Percentiles rank a stretch among this genome's conserved stretches.
phyloP scores from a whole-genome alignment of 2,113 vertebrate species.

The Bothrops jararaca region DNA sequence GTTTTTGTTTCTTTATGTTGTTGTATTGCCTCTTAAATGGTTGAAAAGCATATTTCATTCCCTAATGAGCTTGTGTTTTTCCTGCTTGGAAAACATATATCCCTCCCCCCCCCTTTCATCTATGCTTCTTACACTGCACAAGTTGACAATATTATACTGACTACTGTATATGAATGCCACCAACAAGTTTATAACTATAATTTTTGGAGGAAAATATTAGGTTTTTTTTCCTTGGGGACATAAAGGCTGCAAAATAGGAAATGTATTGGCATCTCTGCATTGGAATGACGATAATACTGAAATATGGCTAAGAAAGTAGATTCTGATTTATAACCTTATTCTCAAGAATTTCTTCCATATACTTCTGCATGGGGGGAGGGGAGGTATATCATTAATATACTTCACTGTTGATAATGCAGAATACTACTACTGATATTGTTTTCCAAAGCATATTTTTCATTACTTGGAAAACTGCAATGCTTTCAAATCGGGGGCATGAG shows the following conservation, averaged over 20 bases:
- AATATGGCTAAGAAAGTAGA: not conserved
- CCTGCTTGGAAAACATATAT: constrained; percentile 63
- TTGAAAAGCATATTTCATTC: constrained; percentile 58
- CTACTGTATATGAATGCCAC: constrained; percentile 49
- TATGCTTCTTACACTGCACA: constrained; percentile 55
- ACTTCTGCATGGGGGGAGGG: not conserved
- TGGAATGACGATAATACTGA: not conserved
- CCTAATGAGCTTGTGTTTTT: constrained; percentile 44
- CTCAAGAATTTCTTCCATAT: not conserved
- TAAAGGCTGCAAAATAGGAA: constrained; percentile 14
- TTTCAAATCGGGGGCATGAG: not conserved
- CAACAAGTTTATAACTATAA: constrained; percentile 44
- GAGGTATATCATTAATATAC: not conserved
- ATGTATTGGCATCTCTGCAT: not conserved
- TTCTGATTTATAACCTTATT: not conserved
- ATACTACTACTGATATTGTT: not conserved
- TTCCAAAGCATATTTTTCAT: not conserved
- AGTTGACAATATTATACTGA: constrained; percentile 61
- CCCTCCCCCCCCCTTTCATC: constrained; percentile 27
- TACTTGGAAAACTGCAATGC: not conserved
- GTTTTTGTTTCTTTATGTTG: constrained; percentile 12
- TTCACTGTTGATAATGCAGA: not conserved
- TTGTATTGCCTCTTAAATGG: constrained; percentile 55
- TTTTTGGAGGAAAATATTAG: constrained; percentile 31
- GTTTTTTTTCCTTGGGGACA: constrained; percentile 18